Base-by-base conservation (phyloP, 2,888 invertebrate species). In the Drosophila monieri region DNA sequence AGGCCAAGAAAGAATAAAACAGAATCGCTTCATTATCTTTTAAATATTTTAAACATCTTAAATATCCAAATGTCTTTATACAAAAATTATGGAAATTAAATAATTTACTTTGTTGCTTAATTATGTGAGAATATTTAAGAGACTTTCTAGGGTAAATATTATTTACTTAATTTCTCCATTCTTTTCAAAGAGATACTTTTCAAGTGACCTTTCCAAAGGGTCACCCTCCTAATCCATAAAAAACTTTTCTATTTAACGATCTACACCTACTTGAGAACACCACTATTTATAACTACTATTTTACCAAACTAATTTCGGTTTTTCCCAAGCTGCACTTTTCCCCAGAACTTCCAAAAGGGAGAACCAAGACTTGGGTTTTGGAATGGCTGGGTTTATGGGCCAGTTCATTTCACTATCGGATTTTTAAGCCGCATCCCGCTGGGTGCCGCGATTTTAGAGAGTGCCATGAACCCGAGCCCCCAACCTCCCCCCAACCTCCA, bases 351-450 rank as follows among this genome's bases (percentile, higher is more conserved):
- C 56, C 21, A 35, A 46, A 32, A 39, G 41, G 37, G 0, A 15
- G n/a, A 6, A 12, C 9, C 18, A n/a, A 35, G 6, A 15, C 15
- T 21, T 23, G 21, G 21, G 4, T 5, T 23, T 3, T 23, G 6
- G 1, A n/a, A 14, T 37, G 41, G 10, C 35, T 57, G 15, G 47
- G 21, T 15, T 15, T 14, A 60, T 48, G 61, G 46, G 23, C 30
- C 46, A 47, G 35, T 48, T 46, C 78, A 75, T 78, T 80, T 79
- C 81, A 80, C 78, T 79, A 73, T 80, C 76, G 70, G 78, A 79
- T 56, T 67, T 85, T 18, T 32, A 41, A 62, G 73, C 76, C 73
- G 62, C 67, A 80, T 62, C 80, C 62, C 46, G 18, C 43, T 62
- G 67, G 46, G 65, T 44, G 62, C 21, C 21, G 21, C 49, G 58